Percentiles rank a stretch among this genome's conserved stretches.
Evolutionary conservation across 2,797 vertebrate genomes (phyloP).

Genomic region (Lates japonicus): DNA sequence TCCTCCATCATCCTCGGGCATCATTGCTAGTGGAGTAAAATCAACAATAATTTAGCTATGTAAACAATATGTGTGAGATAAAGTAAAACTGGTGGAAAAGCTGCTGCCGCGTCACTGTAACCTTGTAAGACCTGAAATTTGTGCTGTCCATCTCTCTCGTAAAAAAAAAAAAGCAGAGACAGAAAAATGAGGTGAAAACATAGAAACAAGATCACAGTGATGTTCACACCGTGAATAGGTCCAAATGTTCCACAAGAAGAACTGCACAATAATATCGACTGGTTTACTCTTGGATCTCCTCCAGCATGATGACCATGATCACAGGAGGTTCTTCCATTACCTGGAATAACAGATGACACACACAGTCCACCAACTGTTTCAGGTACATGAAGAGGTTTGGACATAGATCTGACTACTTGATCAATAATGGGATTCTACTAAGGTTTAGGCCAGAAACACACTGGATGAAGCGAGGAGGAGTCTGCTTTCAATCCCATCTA

Average conservation of each 20-base stretch:
- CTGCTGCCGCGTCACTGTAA: too few relatives aligned
- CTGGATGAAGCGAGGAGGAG: constrained; percentile 92
- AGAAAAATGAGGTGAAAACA: background rate
- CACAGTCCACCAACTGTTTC: background rate
- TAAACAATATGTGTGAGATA: too few relatives aligned
- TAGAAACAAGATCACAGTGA: background rate
- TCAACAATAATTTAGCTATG: background rate
- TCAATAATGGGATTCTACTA: background rate
- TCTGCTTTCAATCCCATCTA: constrained; percentile 88
- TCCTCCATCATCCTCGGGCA: too few relatives aligned
- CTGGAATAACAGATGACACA: constrained; percentile 69
- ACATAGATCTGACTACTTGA: background rate
- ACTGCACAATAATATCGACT: constrained; percentile 89
- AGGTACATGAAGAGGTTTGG: accelerated
- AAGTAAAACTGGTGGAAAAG: too few relatives aligned
- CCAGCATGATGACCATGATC: constrained; percentile 90
- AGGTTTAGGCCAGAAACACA: constrained; percentile 62
- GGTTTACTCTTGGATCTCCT: constrained; percentile 94
- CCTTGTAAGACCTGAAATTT: background rate
- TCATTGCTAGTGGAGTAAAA: too few relatives aligned
- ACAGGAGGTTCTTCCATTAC: constrained; percentile 92
- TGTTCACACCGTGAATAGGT: constrained; percentile 88
- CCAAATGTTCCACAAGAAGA: constrained; percentile 94
- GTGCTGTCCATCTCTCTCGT: background rate
- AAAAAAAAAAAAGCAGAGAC: background rate